These are phyloP conservation scores for Odontothrips loti DNA, from an alignment of 2,888 invertebrate species.

Conservation along the genomic window DNA sequence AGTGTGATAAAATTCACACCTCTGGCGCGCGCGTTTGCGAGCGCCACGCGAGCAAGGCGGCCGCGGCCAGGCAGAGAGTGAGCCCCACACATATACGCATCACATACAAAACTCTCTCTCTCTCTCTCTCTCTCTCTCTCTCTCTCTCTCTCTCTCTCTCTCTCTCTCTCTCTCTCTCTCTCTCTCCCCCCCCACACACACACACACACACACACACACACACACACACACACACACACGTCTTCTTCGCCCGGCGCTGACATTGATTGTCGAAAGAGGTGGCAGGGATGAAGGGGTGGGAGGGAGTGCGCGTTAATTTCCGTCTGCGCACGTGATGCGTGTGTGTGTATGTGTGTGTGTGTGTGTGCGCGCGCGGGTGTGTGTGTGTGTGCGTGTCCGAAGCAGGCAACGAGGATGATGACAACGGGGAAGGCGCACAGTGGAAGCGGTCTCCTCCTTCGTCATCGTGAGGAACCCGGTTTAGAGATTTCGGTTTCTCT, in stretches of 20 bases:
- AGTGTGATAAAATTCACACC: not conserved
- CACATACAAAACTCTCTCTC: not conserved
- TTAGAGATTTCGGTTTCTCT: not conserved
- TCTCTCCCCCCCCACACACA: too few species aligned
- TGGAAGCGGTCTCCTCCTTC: not conserved
- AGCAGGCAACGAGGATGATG: too few species aligned
- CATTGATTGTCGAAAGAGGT: not conserved
- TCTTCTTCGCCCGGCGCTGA: conserved; percentile 2
- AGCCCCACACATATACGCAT: too few species aligned
- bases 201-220: not conserved
- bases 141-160: conserved; percentile 1
- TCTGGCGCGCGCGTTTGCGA: not conserved
- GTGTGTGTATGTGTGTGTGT: not conserved
- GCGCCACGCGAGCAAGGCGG: too few species aligned
- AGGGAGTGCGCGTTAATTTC: not conserved
- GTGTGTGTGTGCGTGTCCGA: too few species aligned
- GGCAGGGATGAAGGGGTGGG: not conserved
- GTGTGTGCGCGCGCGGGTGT: too few species aligned
- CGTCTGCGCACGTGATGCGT: not conserved
- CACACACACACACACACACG: not conserved
- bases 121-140: not conserved
- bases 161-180: conserved; percentile 2
- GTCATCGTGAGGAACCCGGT: too few species aligned
- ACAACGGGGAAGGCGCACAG: too few species aligned
- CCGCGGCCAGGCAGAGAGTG: too few species aligned